phyloP scores from a whole-genome alignment of 1,140 invertebrate species.

The Liolophura sinensis region DNA sequence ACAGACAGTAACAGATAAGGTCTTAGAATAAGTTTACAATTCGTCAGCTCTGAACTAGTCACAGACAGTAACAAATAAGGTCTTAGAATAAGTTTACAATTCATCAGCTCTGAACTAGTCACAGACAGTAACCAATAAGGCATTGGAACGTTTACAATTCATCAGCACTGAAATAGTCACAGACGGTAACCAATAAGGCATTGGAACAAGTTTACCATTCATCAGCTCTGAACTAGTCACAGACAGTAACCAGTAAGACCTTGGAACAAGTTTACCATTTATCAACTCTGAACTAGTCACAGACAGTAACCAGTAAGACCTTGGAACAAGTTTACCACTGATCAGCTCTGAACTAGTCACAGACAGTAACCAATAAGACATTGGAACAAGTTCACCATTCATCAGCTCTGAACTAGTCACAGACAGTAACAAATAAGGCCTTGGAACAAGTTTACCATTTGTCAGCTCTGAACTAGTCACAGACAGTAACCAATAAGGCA shows the following conservation, averaged over 20 bases:
- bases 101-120: conserved; percentile 9
- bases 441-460: not conserved
- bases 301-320: not conserved
- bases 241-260: not conserved
- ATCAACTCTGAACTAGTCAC: conserved; percentile 10
- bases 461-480: conserved; percentile 9
- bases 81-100: not conserved
- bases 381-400: not conserved
- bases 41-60: conserved; percentile 9
- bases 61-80: not conserved
- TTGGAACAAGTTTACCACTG: not conserved
- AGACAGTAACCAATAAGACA: not conserved
- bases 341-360: conserved; percentile 10
- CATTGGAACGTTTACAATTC: not conserved
- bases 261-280: not conserved
- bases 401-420: conserved; percentile 10
- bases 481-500: not conserved
- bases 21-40: not conserved
- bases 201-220: not conserved
- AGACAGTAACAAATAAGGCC: not conserved
- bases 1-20: not conserved
- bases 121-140: not conserved
- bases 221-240: conserved; percentile 10
- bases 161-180: conserved; percentile 11
- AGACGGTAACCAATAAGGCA: not conserved